Evolutionary conservation across 2,113 vertebrate species (phyloP).

Genomic region (Heterotis niloticus): DNA sequence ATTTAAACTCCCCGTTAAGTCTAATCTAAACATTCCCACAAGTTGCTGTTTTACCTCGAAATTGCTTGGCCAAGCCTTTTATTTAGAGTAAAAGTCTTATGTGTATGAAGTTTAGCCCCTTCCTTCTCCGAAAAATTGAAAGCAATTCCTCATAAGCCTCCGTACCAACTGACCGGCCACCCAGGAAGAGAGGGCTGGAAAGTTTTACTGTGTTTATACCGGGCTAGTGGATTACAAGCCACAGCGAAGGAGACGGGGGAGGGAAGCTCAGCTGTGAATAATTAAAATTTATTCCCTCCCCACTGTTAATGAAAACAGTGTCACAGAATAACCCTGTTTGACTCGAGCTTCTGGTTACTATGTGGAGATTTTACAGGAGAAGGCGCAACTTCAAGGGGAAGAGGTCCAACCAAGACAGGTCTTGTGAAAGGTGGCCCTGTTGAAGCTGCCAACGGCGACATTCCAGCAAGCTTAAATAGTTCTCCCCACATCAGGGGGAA

Average conservation of each 20-base stretch:
- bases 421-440: too few relatives aligned
- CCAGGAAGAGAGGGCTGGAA: slow-evolving; percentile 63
- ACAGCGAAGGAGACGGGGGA: slow-evolving; percentile 33
- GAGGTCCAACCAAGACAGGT: neutral
- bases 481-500: too few relatives aligned
- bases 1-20: slow-evolving; percentile 43
- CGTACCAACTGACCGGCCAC: slow-evolving; percentile 52
- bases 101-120: slow-evolving; percentile 23
- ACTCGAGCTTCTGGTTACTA: slow-evolving; percentile 52
- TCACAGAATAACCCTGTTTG: slow-evolving; percentile 45
- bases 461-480: too few relatives aligned
- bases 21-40: slow-evolving; percentile 35
- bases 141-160: slow-evolving; percentile 31
- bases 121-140: slow-evolving; percentile 32
- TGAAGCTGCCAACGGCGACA: too few relatives aligned
- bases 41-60: slow-evolving; percentile 27
- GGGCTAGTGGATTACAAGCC: slow-evolving; percentile 66
- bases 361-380: slow-evolving; percentile 46
- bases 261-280: slow-evolving; percentile 65
- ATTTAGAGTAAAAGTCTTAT: slow-evolving; percentile 28
- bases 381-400: slow-evolving; percentile 18
- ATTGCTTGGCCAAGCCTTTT: slow-evolving; percentile 30
- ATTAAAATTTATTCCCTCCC: slow-evolving; percentile 57
- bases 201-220: slow-evolving; percentile 67
- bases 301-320: slow-evolving; percentile 30